Evolutionary conservation across 2,797 vertebrate genomes (phyloP).

Genomic region (Pantherophis vulpinus): DNA sequence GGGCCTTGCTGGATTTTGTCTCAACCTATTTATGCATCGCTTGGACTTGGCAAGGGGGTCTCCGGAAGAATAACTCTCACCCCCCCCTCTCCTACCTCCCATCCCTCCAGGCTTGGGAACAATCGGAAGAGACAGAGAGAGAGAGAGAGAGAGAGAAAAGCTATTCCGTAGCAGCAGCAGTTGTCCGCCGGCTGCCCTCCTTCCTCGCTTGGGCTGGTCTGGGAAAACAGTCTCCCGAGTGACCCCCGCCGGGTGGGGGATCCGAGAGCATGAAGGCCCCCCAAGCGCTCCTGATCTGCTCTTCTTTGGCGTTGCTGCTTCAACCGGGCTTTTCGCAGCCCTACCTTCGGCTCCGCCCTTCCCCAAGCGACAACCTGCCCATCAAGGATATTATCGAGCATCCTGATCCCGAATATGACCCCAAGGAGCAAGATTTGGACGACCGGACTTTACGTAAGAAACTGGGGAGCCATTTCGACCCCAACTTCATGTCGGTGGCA

Average conservation of each 20-base stretch:
- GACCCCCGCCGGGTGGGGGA: background rate
- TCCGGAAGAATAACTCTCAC: background rate
- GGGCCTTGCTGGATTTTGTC: conserved; percentile 77
- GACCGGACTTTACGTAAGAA: conserved; percentile 88
- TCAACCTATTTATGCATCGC: conserved; percentile 86
- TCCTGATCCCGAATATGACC: conserved; percentile 89
- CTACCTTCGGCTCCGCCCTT: conserved; percentile 85
- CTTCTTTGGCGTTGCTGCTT: conserved; percentile 75
- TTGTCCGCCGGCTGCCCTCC: too few species aligned
- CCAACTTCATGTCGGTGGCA: conserved; percentile 86
- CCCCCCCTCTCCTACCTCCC: too few species aligned
- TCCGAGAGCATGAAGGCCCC: conserved; percentile 78
- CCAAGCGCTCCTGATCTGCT: conserved; percentile 75
- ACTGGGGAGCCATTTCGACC: conserved; percentile 87
- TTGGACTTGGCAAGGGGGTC: conserved; percentile 68
- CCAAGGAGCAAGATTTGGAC: conserved; percentile 87
- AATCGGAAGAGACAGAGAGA: background rate
- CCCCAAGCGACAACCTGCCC: conserved; percentile 85
- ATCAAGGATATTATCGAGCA: conserved; percentile 85
- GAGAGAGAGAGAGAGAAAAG: background rate
- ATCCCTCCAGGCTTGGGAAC: background rate
- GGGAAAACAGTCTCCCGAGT: background rate
- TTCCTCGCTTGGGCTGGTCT: background rate
- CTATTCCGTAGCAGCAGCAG: accelerated
- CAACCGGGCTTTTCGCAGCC: conserved; percentile 79